Conservation (phyloP, 1,140 invertebrate species). For the Drosophila albomicans region DNA sequence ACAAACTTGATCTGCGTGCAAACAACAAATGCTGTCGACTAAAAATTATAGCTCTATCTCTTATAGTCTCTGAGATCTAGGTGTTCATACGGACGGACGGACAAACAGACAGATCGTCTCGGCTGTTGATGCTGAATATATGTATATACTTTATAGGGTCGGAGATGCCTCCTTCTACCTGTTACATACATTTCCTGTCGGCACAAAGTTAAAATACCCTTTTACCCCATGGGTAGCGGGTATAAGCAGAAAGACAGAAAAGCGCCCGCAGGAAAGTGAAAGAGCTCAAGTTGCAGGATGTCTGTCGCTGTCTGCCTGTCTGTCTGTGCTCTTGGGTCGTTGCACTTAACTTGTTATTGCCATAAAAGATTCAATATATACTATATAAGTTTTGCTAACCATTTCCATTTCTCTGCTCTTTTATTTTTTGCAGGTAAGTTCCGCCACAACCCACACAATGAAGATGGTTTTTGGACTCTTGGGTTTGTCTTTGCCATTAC, state of each 20-base stretch:
- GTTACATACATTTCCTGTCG: no score
- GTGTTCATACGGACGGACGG: no score
- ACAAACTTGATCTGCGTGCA: no score
- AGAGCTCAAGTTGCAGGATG: constrained; percentile 35
- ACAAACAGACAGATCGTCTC: no score
- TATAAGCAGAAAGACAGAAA: neutral
- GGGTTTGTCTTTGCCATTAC: constrained; percentile 25
- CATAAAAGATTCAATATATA: constrained; percentile 45
- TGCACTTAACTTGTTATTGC: constrained; percentile 41
- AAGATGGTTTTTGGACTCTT: neutral
- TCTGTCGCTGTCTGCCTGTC: neutral
- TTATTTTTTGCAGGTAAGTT: constrained; percentile 68
- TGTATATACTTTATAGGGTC: no score
- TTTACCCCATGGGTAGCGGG: no score
- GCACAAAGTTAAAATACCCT: no score
- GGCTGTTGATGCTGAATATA: no score
- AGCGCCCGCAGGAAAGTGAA: constrained; percentile 69
- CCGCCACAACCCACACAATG: constrained; percentile 34
- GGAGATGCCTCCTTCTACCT: no score
- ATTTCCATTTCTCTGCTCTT: constrained; percentile 29
- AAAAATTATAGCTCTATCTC: no score
- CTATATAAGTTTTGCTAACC: constrained; percentile 40
- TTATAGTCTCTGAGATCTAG: no score
- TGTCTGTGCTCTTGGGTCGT: constrained; percentile 50
- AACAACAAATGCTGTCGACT: no score